Conservation (phyloP, 2,888 invertebrate genomes). For the Stenotaenia linearis region DNA sequence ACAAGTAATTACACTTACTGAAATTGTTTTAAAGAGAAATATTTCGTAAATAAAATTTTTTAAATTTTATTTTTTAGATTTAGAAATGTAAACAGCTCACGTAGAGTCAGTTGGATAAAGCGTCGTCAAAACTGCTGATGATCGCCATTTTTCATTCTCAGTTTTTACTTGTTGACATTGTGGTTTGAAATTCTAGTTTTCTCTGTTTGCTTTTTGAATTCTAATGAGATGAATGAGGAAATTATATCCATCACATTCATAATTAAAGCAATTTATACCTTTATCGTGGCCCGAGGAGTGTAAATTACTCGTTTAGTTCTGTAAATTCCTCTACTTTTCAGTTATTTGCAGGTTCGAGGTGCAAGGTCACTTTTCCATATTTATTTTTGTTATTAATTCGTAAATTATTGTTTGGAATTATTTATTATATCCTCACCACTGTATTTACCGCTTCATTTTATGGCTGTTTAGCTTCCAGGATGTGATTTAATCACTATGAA, state of each 20-base stretch:
- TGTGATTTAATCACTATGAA: not conserved
- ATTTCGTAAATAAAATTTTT: too few relatives aligned
- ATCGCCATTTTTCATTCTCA: not conserved
- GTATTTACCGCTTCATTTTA: not conserved
- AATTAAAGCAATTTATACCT: not conserved
- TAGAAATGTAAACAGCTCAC: not conserved
- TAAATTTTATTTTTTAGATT: not conserved
- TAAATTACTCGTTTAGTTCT: not conserved
- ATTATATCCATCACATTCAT: not conserved
- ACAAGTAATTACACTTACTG: not conserved
- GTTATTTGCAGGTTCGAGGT: not conserved
- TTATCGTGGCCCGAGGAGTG: not conserved
- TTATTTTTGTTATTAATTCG: too few relatives aligned
- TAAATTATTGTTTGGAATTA: not conserved
- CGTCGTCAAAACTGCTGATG: not conserved
- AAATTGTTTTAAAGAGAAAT: not conserved
- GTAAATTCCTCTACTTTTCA: not conserved
- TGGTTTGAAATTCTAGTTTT: not conserved
- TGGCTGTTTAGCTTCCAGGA: not conserved
- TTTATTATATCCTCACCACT: not conserved
- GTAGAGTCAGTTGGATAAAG: not conserved
- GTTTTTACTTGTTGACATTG: constrained; percentile 14
- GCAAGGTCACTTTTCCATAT: too few relatives aligned
- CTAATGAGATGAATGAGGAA: not conserved
- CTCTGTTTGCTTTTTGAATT: not conserved